A percentile compares a stretch with the other conserved stretches of the same genome.
Evolutionary conservation across 2,888 invertebrate genomes (phyloP).

Genomic region (Catotricha subobsoleta): DNA sequence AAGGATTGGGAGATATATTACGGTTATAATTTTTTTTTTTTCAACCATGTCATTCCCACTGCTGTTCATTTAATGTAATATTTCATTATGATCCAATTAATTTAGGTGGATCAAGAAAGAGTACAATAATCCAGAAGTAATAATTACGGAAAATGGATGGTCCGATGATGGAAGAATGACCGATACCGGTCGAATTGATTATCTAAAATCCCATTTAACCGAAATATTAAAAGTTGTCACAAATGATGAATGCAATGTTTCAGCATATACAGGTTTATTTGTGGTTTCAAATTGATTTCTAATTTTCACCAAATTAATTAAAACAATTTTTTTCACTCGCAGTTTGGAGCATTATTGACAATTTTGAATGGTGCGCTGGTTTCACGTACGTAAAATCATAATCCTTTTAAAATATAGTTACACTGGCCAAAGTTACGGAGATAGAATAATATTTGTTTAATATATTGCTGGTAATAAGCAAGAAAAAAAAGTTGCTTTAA

Average conservation of each 20-base stretch:
- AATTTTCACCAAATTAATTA: not conserved
- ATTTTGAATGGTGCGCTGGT: constrained; percentile 22
- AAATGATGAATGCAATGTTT: constrained; percentile 18
- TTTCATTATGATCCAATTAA: not conserved
- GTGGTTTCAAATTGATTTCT: not conserved
- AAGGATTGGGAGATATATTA: constrained; percentile 16
- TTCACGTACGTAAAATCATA: not conserved
- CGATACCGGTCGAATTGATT: constrained; percentile 1
- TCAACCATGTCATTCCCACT: not conserved
- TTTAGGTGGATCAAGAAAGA: constrained; percentile 33
- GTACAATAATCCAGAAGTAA: constrained; percentile 35
- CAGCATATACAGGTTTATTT: constrained; percentile 13
- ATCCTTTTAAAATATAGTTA: not conserved
- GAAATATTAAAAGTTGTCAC: constrained; percentile 18
- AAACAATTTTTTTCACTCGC: constrained; percentile 6
- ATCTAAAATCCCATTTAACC: constrained; percentile 16
- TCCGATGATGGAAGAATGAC: constrained; percentile 24
- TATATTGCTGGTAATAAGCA: no score
- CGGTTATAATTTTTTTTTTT: constrained; percentile 4
- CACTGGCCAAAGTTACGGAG: no score
- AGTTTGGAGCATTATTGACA: constrained; percentile 22
- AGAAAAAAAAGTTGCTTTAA: no score
- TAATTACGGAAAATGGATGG: constrained; percentile 43
- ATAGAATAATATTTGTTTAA: no score
- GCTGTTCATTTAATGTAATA: not conserved